Percentiles rank a stretch among this genome's conserved stretches.
Evolutionary conservation across 2,113 vertebrate genomes (phyloP).

Genomic region (Tenrec ecaudatus): DNA sequence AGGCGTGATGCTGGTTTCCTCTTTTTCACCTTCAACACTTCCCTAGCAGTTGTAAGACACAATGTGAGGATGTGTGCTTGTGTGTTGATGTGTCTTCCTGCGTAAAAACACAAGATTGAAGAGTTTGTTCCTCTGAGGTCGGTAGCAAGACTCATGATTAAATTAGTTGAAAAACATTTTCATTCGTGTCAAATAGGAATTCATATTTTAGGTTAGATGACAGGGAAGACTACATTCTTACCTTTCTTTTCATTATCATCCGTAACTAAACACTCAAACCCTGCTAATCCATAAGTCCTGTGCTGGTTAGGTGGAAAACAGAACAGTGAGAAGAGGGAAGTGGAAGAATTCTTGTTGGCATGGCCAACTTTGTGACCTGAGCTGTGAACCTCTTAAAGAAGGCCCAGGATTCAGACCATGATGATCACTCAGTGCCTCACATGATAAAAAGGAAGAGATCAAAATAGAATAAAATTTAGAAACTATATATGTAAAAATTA

Average conservation of each 20-base stretch:
- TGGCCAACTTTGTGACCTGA: not conserved
- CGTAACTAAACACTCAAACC: not conserved
- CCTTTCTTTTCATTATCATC: not conserved
- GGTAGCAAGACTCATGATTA: not conserved
- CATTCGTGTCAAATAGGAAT: not conserved
- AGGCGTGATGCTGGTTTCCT: slow-evolving; percentile 70
- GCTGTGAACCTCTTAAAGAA: not conserved
- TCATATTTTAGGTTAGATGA: not conserved
- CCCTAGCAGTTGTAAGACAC: slow-evolving; percentile 53
- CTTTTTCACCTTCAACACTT: slow-evolving; percentile 82
- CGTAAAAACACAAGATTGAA: not conserved
- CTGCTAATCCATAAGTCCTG: not conserved
- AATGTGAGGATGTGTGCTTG: not conserved
- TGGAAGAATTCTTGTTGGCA: not conserved
- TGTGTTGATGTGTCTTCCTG: not conserved
- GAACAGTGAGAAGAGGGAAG: not conserved
- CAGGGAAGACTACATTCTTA: not conserved
- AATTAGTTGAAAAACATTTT: not conserved
- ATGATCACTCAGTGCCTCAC: not conserved
- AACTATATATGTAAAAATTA: not conserved
- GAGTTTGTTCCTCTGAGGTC: not conserved
- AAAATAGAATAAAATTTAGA: not conserved
- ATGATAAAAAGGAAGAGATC: not conserved
- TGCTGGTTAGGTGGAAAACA: not conserved
- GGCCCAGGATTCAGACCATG: not conserved